These are phyloP conservation scores for Lithobates pipiens DNA, from an alignment of 2,797 vertebrate species.

Conservation along the genomic window DNA sequence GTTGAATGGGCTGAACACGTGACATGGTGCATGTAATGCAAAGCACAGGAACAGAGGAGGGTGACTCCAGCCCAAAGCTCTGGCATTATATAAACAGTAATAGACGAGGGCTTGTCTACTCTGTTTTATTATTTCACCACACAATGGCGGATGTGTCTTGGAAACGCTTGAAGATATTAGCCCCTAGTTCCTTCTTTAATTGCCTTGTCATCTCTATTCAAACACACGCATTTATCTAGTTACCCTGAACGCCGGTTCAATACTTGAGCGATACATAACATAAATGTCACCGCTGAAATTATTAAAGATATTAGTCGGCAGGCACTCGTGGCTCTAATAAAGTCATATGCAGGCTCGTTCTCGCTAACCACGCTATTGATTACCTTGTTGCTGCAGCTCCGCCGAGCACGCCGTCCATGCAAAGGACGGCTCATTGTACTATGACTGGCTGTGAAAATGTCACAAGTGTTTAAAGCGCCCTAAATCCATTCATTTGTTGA, in stretches of 20 bases:
- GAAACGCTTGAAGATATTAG: slow-evolving; percentile 22
- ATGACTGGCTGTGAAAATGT: slow-evolving; percentile 34
- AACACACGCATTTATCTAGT: slow-evolving; percentile 49
- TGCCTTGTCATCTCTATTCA: slow-evolving; percentile 51
- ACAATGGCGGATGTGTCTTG: background rate
- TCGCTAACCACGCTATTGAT: slow-evolving; percentile 50
- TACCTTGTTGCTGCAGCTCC: slow-evolving; percentile 7
- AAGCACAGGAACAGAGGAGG: no score
- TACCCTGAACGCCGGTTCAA: slow-evolving; percentile 28
- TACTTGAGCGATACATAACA: slow-evolving; percentile 17
- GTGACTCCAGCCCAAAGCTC: no score
- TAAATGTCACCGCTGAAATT: slow-evolving; percentile 29
- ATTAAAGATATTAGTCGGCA: slow-evolving; percentile 47
- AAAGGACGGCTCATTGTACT: slow-evolving; percentile 12
- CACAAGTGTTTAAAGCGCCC: slow-evolving; percentile 25
- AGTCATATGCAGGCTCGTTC: slow-evolving; percentile 22
- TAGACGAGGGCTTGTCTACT: background rate
- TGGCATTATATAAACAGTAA: background rate
- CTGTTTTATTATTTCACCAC: background rate
- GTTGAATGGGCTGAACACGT: no score
- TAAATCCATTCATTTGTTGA: slow-evolving; percentile 12
- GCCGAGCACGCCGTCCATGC: slow-evolving; percentile 17
- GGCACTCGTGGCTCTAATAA: slow-evolving; percentile 42
- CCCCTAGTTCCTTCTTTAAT: slow-evolving; percentile 39
- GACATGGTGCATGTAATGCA: no score